Conservation (phyloP, 2,113 vertebrate genomes). For the Cervus canadensis region DNA sequence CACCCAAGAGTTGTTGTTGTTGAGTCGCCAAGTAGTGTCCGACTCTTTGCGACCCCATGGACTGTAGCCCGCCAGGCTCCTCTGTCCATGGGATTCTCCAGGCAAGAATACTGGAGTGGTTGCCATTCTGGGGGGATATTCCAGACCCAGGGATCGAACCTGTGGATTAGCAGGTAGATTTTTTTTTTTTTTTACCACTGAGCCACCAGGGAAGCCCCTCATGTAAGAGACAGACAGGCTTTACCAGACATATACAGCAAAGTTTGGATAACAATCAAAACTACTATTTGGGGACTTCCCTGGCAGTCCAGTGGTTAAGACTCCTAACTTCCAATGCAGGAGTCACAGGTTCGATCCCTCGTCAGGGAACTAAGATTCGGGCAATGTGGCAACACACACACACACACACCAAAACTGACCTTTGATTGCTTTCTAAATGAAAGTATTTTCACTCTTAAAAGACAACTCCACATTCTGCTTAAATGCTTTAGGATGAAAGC, state of each 20-base stretch:
- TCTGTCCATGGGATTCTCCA: background rate
- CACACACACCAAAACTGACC: background rate
- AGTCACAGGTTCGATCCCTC: background rate
- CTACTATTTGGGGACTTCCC: background rate
- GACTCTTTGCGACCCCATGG: background rate
- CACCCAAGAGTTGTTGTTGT: background rate
- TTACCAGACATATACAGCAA: background rate
- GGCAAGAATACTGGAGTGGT: background rate
- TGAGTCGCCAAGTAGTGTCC: rapidly evolving
- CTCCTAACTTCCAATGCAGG: background rate
- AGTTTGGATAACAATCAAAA: background rate
- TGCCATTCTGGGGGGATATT: background rate
- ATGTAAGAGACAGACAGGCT: background rate
- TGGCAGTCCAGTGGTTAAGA: background rate
- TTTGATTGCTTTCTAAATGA: background rate
- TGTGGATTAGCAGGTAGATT: background rate
- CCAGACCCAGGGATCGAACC: background rate
- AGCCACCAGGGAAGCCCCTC: background rate
- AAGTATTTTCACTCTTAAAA: background rate
- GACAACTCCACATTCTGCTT: background rate
- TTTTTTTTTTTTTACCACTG: background rate
- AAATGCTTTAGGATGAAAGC: background rate
- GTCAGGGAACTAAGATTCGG: background rate
- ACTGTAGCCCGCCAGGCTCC: background rate
- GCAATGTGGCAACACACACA: background rate